Conservation (phyloP, 2,113 vertebrate species). For the Ophiodon elongatus region DNA sequence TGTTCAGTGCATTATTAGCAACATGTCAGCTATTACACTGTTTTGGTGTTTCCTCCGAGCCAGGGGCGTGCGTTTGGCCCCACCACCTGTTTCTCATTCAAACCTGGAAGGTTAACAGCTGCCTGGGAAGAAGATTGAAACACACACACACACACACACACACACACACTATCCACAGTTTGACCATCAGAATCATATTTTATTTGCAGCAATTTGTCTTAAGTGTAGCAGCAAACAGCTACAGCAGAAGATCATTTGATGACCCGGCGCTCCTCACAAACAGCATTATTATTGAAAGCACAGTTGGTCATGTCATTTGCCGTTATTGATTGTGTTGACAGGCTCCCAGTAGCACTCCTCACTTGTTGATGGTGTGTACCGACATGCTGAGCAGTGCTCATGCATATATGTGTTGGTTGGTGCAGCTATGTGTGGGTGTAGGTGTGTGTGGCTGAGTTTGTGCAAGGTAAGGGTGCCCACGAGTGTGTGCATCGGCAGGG, state of each 20-base stretch:
- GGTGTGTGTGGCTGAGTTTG: not conserved
- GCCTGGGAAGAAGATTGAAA: conserved; percentile 57
- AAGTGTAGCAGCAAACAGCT: conserved; percentile 36
- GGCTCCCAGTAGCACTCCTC: conserved; percentile 12
- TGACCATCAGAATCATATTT: conserved; percentile 28
- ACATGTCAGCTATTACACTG: conserved; percentile 58
- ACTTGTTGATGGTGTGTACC: conserved; percentile 9
- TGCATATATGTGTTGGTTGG: conserved; percentile 2
- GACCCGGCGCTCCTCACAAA: not conserved
- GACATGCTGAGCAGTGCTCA: not conserved
- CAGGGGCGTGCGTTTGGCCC: conserved; percentile 35
- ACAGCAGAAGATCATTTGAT: conserved; percentile 1
- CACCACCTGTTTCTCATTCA: conserved; percentile 77
- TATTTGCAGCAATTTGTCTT: conserved; percentile 41
- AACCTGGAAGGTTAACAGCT: conserved; percentile 70
- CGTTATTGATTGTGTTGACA: conserved; percentile 48
- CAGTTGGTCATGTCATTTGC: conserved; percentile 44
- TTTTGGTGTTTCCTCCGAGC: conserved; percentile 42
- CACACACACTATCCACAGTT: conserved; percentile 7
- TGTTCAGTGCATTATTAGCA: conserved; percentile 55
- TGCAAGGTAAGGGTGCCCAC: conserved; percentile 9
- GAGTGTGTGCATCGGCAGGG: conserved; percentile 19
- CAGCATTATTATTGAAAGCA: conserved; percentile 33
- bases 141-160: not conserved
- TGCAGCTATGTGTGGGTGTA: not conserved